Base-by-base conservation (phyloP, 2,113 vertebrate species). In the Oophaga pumilio region DNA sequence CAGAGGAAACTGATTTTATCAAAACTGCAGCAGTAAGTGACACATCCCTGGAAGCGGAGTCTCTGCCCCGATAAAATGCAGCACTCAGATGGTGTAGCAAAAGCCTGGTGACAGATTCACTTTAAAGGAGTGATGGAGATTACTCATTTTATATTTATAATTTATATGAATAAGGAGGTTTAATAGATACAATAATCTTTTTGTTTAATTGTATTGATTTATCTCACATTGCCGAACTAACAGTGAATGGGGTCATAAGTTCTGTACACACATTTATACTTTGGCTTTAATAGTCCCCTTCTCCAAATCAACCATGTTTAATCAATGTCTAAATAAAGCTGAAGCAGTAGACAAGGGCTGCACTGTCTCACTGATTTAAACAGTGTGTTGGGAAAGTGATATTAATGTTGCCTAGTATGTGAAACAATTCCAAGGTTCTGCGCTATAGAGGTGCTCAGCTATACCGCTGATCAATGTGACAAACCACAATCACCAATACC, bases 341-440 rank as follows among this genome's bases (percentile, higher is more conserved):
- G 26, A 26, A 33, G 50, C 17, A 10, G 56, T 57, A 79, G 68
- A 80, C 85, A 86, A 86, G 57, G 24, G n/a, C 76, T 8, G 50
- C 24, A 79, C 68, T 69, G 76, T 86, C 15, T 68, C n/a, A n/a
- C 62, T 80, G n/a, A 69, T 57, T 33, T 56, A 69, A 80, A 69
- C 76, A 68, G 62, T 69, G 26, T 69, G 60, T n/a, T 24, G 17
- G 73, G 22, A 85, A 77, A 62, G 76, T 77, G 9, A 85, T 85
- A 22, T 49, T 52, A 33, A 85, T 76, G 43, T 49, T 26, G 15
- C 73, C n/a, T 15, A 17, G 18, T 15, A 76, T 22, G 22, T 66
- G 11, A 71, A 69, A 53, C 82, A 71, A 3, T 84, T 71, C 43
- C n/a, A 43, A 28, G 22, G 33, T 33, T 24, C 15, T 28, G 56